These are phyloP conservation scores for Pseudomyrmex sp. DNA, from an alignment of 1,140 invertebrate species.

Conservation along the genomic window DNA sequence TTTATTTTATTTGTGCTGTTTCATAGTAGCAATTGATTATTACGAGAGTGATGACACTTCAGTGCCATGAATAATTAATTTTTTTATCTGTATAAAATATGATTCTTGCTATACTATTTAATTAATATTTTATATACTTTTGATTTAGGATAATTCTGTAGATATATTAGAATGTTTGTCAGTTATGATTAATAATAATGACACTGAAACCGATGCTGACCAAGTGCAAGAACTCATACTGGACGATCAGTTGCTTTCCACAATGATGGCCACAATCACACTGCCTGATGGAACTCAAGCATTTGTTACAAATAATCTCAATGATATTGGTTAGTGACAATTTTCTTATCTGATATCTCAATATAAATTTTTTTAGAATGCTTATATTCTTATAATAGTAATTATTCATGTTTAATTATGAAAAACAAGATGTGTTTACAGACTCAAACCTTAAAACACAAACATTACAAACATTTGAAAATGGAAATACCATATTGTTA, in stretches of 20 bases:
- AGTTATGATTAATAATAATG: slow-evolving; percentile 76
- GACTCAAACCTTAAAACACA: slow-evolving; percentile 67
- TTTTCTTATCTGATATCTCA: not conserved
- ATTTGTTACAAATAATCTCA: slow-evolving; percentile 76
- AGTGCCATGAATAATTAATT: not conserved
- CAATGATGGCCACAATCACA: slow-evolving; percentile 79
- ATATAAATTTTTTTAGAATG: too few relatives aligned
- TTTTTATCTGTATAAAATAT: not conserved
- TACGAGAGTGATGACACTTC: not conserved
- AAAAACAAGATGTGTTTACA: slow-evolving; percentile 39
- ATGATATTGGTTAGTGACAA: slow-evolving; percentile 70
- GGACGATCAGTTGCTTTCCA: slow-evolving; percentile 75
- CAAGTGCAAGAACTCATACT: slow-evolving; percentile 77
- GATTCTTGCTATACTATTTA: too few relatives aligned
- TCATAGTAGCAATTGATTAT: not conserved
- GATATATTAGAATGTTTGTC: slow-evolving; percentile 79
- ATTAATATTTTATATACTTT: not conserved
- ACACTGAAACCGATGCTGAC: slow-evolving; percentile 60
- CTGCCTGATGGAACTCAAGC: slow-evolving; percentile 82
- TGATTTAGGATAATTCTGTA: slow-evolving; percentile 69
- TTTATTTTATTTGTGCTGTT: not conserved
- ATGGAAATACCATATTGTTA: slow-evolving; percentile 74
- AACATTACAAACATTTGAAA: slow-evolving; percentile 64
- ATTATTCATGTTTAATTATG: not conserved
- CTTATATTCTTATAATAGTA: too few relatives aligned